Evolutionary conservation across 2,113 vertebrate species (phyloP), one percentile per base, ranked within the genome.

Genomic region (Polyodon spathula): DNA sequence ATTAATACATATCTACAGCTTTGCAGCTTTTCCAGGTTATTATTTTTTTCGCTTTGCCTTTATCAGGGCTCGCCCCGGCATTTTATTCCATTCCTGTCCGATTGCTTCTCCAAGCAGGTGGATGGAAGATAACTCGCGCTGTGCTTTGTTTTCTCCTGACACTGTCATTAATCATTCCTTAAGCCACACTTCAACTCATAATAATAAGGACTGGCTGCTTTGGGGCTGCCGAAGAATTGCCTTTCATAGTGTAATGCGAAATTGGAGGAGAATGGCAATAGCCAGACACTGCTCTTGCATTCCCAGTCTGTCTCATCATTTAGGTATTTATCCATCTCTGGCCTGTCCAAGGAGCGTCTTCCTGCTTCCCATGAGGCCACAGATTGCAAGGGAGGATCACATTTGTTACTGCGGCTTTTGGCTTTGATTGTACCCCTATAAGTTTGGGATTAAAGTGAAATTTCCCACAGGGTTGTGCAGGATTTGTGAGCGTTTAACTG

Each of bases 131-230:
- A 97, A 95, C 92, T 94, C 90, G 92, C 86, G 84, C 86, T 84
- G 88, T 85, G 93, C 93, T 95, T 95, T 98, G 93, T 97, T 98
- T 97, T 93, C 87, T 80, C 83, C 89, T 83, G 89, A 93, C 92
- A 91, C 89, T 89, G 91, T 93, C 94, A 98, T 97, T 97, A 96
- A 98, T 98, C 95, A 98, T 98, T 89, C 91, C 87, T 89, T 92
- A 89, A 93, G 93, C 92, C 88, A 91, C 93, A 93, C 92, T 95
- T 94, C 92, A 95, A 90, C 91, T 88, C 93, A 89, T 91, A 94
- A 93, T 97, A 95, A 97, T 97, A 93, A 95, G 92, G 92, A 89
- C 90, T 93, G 94, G 92, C 95, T 97, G 90, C 86, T 90, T 89
- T 89, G 89, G 90, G 90, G 91, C 91, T 87, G 88, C 88, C 84